phyloP scores from a whole-genome alignment of 2,113 vertebrate genomes.

The Enhydra lutris region DNA sequence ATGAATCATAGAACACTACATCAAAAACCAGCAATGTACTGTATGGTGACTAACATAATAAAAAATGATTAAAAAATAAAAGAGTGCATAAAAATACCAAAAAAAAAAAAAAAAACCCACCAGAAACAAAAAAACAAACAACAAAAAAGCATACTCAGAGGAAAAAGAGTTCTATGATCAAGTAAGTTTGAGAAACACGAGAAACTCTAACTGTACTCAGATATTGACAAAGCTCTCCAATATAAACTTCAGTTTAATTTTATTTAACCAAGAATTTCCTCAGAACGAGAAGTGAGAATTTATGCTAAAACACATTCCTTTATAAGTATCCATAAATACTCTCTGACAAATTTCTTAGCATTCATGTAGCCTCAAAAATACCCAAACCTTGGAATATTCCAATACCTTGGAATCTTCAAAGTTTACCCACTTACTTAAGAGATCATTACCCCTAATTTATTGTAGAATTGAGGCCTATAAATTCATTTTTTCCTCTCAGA shows the following conservation, averaged over 20 bases:
- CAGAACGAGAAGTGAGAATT: background rate
- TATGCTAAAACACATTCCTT: background rate
- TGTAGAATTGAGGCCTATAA: background rate
- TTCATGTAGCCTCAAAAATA: background rate
- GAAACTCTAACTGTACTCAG: background rate
- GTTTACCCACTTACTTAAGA: background rate
- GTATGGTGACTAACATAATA: too few species aligned
- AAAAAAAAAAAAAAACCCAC: too few species aligned
- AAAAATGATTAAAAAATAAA: too few species aligned
- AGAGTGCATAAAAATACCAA: too few species aligned
- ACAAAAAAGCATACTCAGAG: background rate
- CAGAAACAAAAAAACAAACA: too few species aligned
- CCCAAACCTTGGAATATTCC: background rate
- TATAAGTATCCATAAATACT: background rate
- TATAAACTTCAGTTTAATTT: background rate
- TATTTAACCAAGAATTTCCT: conserved; percentile 17
- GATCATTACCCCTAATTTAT: conserved; percentile 46
- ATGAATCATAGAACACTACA: too few species aligned
- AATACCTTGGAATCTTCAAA: background rate
- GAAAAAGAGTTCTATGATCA: background rate
- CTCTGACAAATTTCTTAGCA: background rate
- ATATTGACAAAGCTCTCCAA: background rate
- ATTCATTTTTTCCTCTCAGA: background rate
- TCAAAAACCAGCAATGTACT: too few species aligned
- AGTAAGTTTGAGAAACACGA: background rate